Base-by-base conservation (phyloP, 2,113 vertebrate genomes). In the Egretta garzetta region DNA sequence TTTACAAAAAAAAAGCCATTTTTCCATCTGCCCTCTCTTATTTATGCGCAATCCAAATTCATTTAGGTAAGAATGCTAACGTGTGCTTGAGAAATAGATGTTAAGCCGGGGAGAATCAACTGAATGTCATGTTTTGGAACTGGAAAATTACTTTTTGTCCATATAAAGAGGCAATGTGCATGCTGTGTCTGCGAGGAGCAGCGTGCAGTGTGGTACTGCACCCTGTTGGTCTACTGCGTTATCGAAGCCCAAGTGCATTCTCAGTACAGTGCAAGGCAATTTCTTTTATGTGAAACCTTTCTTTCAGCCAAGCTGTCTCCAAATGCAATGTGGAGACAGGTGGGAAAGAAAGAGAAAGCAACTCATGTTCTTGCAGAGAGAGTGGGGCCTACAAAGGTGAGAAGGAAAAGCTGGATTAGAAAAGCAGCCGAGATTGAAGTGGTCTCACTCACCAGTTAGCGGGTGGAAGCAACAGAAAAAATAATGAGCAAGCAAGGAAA, bases 131-230 rank as follows among this genome's bases (percentile, higher is more conserved):
- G 8, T 93, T 96, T 94, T 43, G 28, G 88, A 91, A 88, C 24
- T 72, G 74, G 62, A 91, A 92, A 80, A 91, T 88, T 39, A 64
- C 71, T 79, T 85, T 92, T 70, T 85, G 39, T n/a, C 19, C 15
- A 8, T 28, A 37, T 18, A 85, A 70, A 4, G 4, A 60, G 64
- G 6, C 10, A 8, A 20, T 1, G 67, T 6, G 23, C 10, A 27
- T 17, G 43, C 55, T 4, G 41, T 11, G 73, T 21, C 37, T 45
- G 35, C 0, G 8, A 93, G 71, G 68, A 28, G 16, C 71, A 33
- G 85, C 24, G 1, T 56, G 88, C 91, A 77, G 98, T 83, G 77
- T 74, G 76, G 96, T 97, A 96, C 96, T 98, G 98, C 98, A 83
- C 98, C 94, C 98, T 98, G 83, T 97, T 88, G 97, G 98, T 93